phyloP scores from a whole-genome alignment of 1,140 invertebrate species.

The Batillaria attramentaria region DNA sequence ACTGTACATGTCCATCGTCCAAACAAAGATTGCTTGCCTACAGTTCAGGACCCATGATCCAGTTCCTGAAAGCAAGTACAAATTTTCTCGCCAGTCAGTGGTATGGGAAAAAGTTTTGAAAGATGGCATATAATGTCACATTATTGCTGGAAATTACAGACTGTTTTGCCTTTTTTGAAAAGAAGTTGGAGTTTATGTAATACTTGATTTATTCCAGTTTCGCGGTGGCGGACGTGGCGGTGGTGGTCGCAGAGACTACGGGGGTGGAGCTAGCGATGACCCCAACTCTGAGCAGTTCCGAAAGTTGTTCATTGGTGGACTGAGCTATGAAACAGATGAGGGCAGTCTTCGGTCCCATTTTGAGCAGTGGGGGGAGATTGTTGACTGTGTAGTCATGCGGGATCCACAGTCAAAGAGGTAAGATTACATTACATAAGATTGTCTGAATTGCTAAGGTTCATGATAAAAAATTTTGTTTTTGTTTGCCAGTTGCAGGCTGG shows the following conservation, averaged over 20 bases:
- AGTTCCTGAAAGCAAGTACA: not conserved
- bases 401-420: constrained; percentile 80
- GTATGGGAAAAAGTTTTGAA: not conserved
- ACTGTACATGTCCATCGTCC: too few relatives aligned
- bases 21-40: too few relatives aligned
- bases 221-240: constrained; percentile 39
- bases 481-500: too few relatives aligned
- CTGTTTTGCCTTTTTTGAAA: too few relatives aligned
- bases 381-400: constrained; percentile 98
- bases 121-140: not conserved
- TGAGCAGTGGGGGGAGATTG: constrained; percentile 96
- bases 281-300: constrained; percentile 92
- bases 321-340: constrained; percentile 95
- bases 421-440: too few relatives aligned
- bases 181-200: not conserved
- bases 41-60: too few relatives aligned
- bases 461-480: too few relatives aligned
- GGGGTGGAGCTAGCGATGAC: constrained; percentile 36
- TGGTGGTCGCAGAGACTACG: constrained; percentile 33
- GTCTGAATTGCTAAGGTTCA: too few relatives aligned
- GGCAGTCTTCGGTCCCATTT: constrained; percentile 94
- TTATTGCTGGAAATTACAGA: too few relatives aligned
- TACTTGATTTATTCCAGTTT: constrained; percentile 19
- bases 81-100: not conserved
- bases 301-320: constrained; percentile 97